These are phyloP conservation scores for Turdus rufiventris DNA, from an alignment of 2,113 vertebrate genomes.

Conservation along the genomic window DNA sequence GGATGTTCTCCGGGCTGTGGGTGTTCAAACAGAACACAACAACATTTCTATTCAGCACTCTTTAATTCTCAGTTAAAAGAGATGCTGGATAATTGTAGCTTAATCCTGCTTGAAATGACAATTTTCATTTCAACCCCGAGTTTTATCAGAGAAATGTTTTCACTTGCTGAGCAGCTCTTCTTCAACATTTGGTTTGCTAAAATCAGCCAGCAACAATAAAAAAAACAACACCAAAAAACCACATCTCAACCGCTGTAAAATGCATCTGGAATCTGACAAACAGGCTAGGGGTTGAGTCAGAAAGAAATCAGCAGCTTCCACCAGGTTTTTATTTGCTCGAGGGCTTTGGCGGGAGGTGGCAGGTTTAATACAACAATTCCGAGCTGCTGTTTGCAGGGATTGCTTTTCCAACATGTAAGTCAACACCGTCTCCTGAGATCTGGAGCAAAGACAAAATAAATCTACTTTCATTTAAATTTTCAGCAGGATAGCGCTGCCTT, in stretches of 20 bases:
- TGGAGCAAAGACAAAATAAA: constrained; percentile 33
- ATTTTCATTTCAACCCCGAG: neutral
- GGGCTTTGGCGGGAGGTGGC: neutral
- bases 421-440: constrained; percentile 10
- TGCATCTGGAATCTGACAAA: constrained; percentile 39
- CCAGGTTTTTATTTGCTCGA: constrained; percentile 28
- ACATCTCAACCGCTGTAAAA: neutral
- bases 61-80: constrained; percentile 22
- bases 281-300: neutral
- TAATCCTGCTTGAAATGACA: constrained; percentile 23
- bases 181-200: constrained; percentile 31
- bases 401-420: constrained; percentile 22
- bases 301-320: constrained; percentile 2
- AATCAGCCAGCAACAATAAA: neutral
- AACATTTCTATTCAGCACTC: neutral
- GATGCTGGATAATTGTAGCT: neutral
- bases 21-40: constrained; percentile 50
- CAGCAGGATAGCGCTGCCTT: neutral
- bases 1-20: constrained; percentile 20
- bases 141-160: neutral
- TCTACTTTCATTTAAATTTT: constrained; percentile 2
- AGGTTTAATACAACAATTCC: neutral
- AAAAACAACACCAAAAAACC: neutral
- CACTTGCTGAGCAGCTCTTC: neutral
- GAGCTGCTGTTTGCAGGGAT: neutral